Evolutionary conservation across 2,797 vertebrate species (phyloP), one percentile per base, ranked within the genome.

Genomic region (Galagoides demidoff): DNA sequence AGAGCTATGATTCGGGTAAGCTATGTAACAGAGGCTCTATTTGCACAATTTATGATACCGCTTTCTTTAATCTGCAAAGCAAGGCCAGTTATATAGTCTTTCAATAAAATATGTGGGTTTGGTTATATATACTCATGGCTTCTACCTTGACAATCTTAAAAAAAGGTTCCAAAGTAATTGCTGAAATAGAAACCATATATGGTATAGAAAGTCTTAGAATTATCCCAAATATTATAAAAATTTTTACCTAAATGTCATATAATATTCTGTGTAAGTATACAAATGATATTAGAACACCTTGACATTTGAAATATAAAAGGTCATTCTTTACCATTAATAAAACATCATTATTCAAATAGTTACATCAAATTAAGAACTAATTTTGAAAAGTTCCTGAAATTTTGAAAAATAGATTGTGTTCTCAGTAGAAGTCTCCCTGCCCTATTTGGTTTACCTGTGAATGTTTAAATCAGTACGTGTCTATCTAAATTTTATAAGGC

Each of bases 1-100:
- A 98, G 95, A 97, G 86, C 95, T 97, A 97, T 97, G 97, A 98
- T 98, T 97, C 97, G 97, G 94, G 68, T 96, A 97, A 96, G 95
- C 90, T 78, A 0, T 86, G 81, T 96, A 97, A 97, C 91, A 92
- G 95, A 97, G 83, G 66, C 96, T 98, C 92, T 94, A 39, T 97
- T 96, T 97, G 94, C 91, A 95, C 95, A 97, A 95, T 97, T 97
- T 97, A 97, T 97, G 89, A 97, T 96, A 85, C 49, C 95, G 93
- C 96, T 96, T 97, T 96, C 92, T 97, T 97, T 98, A 98, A 97
- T 98, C 97, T 89, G 82, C 96, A 96, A 97, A 96, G 79, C 43
- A 96, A 93, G 8, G 37, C 57, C 94, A 95, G 93, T 95, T 96
- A 89, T 95, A 96, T 95, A 87, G 73, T 92, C 73, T 97, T 98